Evolutionary conservation across 2,888 invertebrate species (phyloP).

Genomic region (Drosophila meridiana): DNA sequence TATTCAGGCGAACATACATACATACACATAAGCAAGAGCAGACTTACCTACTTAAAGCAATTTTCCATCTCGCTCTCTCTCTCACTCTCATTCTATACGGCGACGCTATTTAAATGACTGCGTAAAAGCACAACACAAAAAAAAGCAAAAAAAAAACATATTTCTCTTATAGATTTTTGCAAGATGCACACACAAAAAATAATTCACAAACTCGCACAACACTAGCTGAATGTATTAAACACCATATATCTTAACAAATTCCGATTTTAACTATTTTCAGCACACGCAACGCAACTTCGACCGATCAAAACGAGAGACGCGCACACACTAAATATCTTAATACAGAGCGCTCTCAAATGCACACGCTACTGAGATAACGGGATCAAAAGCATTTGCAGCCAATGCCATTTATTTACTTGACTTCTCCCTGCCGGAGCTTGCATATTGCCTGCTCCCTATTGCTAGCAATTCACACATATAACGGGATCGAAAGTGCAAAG

Average conservation of each 20-base stretch:
- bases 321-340: conserved; percentile 4
- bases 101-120: not conserved
- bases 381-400: conserved; percentile 1
- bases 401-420: not conserved
- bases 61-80: not conserved
- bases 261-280: not conserved
- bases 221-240: not conserved
- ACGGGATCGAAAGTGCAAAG: not conserved
- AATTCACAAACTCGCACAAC: not conserved
- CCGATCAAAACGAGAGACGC: not conserved
- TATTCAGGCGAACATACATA: not conserved
- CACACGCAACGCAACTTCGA: not conserved
- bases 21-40: not conserved
- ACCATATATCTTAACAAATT: not conserved
- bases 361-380: not conserved
- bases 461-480: not conserved
- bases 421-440: not conserved
- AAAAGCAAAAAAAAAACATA: not conserved
- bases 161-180: too few species aligned
- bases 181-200: too few species aligned
- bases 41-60: not conserved
- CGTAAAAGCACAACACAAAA: not conserved
- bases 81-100: too few species aligned
- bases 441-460: not conserved
- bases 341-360: not conserved